Evolutionary conservation across 2,888 invertebrate genomes (phyloP), one percentile per base, ranked within the genome.

Genomic region (Scaptomyza flava): DNA sequence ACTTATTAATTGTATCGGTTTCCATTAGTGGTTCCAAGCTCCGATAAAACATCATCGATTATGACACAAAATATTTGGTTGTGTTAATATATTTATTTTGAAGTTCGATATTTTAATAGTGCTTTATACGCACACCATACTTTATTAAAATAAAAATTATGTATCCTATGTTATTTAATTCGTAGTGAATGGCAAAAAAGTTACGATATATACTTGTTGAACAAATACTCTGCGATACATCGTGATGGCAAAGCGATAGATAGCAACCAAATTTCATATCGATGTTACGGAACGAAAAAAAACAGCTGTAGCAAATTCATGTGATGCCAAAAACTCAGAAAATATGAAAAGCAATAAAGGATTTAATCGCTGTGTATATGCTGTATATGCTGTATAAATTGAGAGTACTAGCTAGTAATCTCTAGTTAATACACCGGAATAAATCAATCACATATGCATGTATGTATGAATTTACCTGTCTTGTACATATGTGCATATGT

Each of bases 1-100:
- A 63, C 7, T 48, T 0, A 6, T 45, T 20, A 63, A 3, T 48
- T 0, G 5, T 45, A 71, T 51, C 69, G 57, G 12, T 7, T 8
- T 14, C 27, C 27, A 38, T 14, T 11, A 17, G 2, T 36, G 11
- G 6, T 14, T 1, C 2, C 6, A 8, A 17, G 7, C 2, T 12
- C 38, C 52, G 47, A 48, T 69, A 38, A 27, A 12, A 1, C 11
- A 9, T 14, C 43, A 20, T 5, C 11, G 6, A 34, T 20, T 38
- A 17, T 38, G 11, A 11, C 12, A 33, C 6, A 12, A 23, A 9
- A 12, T 27, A 34, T 34, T 34, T 12, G 0, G 12, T 36, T 17
- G 5, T 3, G 17, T 8, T 2, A 23, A 23, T 23, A 0, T 8
- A 3, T 8, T 48, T 12, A 17, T 12, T 30, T 14, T 1, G 2